Evolutionary conservation across 2,113 vertebrate species (phyloP).

Genomic region (Pongo abelii): DNA sequence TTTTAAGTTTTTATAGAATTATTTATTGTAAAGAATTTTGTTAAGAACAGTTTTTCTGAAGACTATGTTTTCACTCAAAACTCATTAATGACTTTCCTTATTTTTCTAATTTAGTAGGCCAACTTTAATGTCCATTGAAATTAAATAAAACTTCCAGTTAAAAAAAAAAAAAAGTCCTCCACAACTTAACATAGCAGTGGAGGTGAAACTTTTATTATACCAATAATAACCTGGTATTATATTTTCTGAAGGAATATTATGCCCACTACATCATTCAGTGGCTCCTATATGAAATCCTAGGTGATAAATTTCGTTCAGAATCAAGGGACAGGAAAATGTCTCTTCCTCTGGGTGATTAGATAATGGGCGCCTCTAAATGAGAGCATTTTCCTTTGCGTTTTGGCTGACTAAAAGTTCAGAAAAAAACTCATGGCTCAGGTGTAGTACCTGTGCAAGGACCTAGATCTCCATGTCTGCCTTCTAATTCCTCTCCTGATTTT

Average conservation of each 20-base stretch:
- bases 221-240: not conserved
- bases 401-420: not conserved
- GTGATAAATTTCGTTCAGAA: not conserved
- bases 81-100: not conserved
- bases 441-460: not conserved
- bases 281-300: not conserved
- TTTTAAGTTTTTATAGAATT: too few relatives aligned
- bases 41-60: conserved; percentile 41
- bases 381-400: not conserved
- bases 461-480: not conserved
- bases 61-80: conserved; percentile 39
- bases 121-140: not conserved
- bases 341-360: not conserved
- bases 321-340: not conserved
- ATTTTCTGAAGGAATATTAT: not conserved
- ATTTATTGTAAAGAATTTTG: not conserved
- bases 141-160: conserved; percentile 25
- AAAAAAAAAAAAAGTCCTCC: not conserved
- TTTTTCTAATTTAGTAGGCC: not conserved
- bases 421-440: not conserved
- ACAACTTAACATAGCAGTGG: not conserved
- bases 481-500: not conserved
- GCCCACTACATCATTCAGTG: not conserved
- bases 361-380: not conserved
- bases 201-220: not conserved